Evolutionary conservation across 92 coral and sea anemone species (phyloP).

Genomic region (Pocillopora meandrina): DNA sequence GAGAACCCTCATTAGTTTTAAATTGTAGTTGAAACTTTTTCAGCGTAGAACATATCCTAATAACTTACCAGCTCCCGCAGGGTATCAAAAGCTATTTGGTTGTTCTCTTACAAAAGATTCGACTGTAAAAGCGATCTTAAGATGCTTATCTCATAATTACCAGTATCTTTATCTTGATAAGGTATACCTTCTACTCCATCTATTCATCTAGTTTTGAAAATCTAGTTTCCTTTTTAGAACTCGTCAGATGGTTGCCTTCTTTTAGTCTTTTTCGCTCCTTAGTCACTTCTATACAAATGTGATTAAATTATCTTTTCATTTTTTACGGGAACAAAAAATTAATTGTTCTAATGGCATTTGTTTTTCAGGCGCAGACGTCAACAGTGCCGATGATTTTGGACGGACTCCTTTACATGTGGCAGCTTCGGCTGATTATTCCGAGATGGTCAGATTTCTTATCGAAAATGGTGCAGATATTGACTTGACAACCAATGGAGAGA

Average conservation of each 20-base stretch:
- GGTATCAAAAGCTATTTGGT: too few relatives aligned
- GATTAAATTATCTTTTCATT: background rate
- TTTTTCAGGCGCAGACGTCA: constrained; percentile 57
- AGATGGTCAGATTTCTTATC: constrained; percentile 68
- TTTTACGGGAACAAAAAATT: background rate
- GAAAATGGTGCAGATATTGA: constrained; percentile 64
- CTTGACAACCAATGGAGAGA: constrained; percentile 57
- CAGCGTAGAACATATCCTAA: too few relatives aligned
- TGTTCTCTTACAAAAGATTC: too few relatives aligned
- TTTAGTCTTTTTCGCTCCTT: background rate
- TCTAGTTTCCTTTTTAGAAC: too few relatives aligned
- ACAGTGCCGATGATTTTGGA: constrained; percentile 60
- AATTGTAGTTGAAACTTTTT: too few relatives aligned
- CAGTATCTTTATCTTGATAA: too few relatives aligned
- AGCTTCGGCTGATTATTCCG: constrained; percentile 73
- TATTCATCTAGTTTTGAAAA: too few relatives aligned
- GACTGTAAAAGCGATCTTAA: too few relatives aligned
- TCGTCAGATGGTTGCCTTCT: background rate
- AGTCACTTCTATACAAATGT: background rate
- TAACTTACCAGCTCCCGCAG: too few relatives aligned
- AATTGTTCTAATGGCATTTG: background rate
- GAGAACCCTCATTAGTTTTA: too few relatives aligned
- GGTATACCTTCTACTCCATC: too few relatives aligned
- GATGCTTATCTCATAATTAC: too few relatives aligned
- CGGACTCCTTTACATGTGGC: constrained; percentile 79